These are phyloP conservation scores for Ciconia maguari DNA, from an alignment of 2,113 vertebrate genomes.

Conservation along the genomic window DNA sequence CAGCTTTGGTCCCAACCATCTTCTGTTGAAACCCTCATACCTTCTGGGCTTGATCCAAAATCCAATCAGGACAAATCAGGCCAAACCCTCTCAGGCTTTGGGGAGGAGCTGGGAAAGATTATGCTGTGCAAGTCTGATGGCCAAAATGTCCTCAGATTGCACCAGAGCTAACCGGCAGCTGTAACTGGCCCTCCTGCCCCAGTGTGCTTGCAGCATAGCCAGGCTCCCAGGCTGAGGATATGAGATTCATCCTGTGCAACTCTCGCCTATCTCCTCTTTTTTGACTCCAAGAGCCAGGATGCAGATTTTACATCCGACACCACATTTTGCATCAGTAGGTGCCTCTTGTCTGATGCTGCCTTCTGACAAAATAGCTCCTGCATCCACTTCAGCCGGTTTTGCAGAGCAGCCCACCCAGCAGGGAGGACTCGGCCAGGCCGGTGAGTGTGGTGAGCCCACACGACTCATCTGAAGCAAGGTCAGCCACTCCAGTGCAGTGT, in stretches of 20 bases:
- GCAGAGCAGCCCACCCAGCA: background rate
- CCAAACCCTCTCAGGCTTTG: background rate
- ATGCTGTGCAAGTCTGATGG: background rate
- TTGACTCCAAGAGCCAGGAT: background rate
- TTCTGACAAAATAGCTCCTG: background rate
- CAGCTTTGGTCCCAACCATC: background rate
- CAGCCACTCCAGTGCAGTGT: background rate
- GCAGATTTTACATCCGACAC: background rate
- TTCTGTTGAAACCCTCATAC: background rate
- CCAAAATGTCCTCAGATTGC: background rate
- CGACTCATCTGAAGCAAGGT: background rate
- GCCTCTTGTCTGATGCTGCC: background rate
- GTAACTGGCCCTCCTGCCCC: background rate
- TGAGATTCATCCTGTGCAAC: background rate
- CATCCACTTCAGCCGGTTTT: background rate
- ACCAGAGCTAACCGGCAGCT: background rate
- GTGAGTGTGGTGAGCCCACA: background rate
- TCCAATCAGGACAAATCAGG: background rate
- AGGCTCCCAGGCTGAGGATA: background rate
- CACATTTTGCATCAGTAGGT: background rate
- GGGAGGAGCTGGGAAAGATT: background rate
- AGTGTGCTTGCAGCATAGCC: background rate
- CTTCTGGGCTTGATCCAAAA: background rate
- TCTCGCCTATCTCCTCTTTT: background rate
- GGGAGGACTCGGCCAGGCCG: background rate